Base-by-base conservation (phyloP, 2,113 vertebrate species). In the Riparia riparia region DNA sequence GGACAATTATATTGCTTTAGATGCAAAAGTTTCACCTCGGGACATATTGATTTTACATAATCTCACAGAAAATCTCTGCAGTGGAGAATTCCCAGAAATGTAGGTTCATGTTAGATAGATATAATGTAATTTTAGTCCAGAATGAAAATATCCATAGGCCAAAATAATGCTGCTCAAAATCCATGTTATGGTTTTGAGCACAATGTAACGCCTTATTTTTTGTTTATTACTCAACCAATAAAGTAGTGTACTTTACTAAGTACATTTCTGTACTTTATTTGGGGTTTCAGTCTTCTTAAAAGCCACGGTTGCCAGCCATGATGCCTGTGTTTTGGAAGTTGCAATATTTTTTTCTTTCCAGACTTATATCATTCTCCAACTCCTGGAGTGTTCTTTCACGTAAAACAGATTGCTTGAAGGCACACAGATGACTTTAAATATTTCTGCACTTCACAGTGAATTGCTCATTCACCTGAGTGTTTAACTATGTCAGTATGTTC, bases 391-490 rank as follows among this genome's bases (percentile, higher is more conserved):
- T 92, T 95, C 92, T 95, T 96, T 97, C 93, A 90, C 84, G 13
- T 97, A 95, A 97, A 97, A 97, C 84, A 97, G 82, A 97, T 97
- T 97, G 77, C 96, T 97, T 97, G 91, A 94, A 98, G 96, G 95
- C 93, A 97, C 96, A 90, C 83, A 97, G 96, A 98, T 95, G 94
- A 97, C 77, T 97, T 98, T 93, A 97, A 97, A 97, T 97, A 98
- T 98, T 98, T 97, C 94, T 97, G 93, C 92, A 98, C 98, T 98
- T 98, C 96, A 98, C 93, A 72, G 97, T 98, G 97, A 98, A 98
- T 98, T 98, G 97, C 98, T 98, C 98, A 95, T 98, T 98, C 97
- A 98, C 98, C 98, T 98, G 97, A 98, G 98, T 98, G 96, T 98
- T 98, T 98, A 98, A 98, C 97, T 97, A 89, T 98, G 95, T 97